phyloP scores from a whole-genome alignment of 2,113 vertebrate genomes.

The Alethe castanea region DNA sequence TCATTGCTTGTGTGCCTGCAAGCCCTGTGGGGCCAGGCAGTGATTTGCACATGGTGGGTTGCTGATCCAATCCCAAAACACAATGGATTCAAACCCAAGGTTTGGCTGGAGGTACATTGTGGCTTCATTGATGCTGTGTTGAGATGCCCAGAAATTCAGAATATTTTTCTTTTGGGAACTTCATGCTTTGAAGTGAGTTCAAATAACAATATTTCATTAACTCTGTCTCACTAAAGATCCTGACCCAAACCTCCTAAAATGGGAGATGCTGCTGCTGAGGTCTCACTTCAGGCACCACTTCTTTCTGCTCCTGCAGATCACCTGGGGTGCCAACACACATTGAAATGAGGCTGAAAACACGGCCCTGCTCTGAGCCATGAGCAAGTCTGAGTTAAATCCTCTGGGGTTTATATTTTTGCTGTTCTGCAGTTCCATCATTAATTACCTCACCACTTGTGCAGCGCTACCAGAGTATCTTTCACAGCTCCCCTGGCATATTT shows the following conservation, averaged over 20 bases:
- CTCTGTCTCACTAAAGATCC: background rate
- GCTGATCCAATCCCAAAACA: background rate
- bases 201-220: background rate
- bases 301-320: background rate
- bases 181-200: background rate
- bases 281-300: background rate
- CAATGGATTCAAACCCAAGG: background rate
- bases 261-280: background rate
- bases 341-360: background rate
- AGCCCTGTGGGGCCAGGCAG: background rate
- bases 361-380: background rate
- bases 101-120: background rate
- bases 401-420: background rate
- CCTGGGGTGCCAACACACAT: background rate
- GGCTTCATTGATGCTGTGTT: background rate
- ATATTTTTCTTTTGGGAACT: background rate
- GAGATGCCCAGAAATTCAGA: background rate
- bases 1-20: rapidly evolving
- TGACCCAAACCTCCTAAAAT: background rate
- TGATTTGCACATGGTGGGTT: background rate
- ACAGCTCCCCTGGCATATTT: slow-evolving; percentile 14
- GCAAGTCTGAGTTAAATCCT: background rate
- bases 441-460: background rate
- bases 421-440: background rate
- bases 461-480: background rate